phyloP scores from a whole-genome alignment of 2,113 vertebrate genomes.

The Micronycteris hirsuta region DNA sequence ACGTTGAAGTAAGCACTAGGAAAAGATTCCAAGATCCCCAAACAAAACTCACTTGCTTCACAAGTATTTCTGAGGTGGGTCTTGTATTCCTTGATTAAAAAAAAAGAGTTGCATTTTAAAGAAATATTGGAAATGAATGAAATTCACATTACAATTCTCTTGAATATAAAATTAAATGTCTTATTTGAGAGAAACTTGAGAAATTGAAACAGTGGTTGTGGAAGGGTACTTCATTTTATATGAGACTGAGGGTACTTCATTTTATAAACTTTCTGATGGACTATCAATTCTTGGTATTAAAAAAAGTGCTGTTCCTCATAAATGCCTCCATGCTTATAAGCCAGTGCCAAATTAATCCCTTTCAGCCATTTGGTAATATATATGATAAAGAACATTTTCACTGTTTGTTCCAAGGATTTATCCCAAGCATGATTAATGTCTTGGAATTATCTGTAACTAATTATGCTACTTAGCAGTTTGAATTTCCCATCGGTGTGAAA shows the following conservation, averaged over 20 bases:
- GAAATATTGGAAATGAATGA: slow-evolving; percentile 1
- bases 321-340: slow-evolving; percentile 1
- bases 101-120: background rate
- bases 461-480: slow-evolving; percentile 66
- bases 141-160: background rate
- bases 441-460: slow-evolving; percentile 70
- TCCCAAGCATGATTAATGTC: slow-evolving; percentile 64
- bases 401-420: slow-evolving; percentile 69
- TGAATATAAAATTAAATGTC: slow-evolving; percentile 14
- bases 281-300: slow-evolving; percentile 32
- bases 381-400: slow-evolving; percentile 56
- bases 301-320: background rate
- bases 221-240: background rate
- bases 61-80: background rate
- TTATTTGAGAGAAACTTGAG: slow-evolving; percentile 4
- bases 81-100: background rate
- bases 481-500: slow-evolving; percentile 61
- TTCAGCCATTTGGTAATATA: slow-evolving; percentile 36
- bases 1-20: background rate
- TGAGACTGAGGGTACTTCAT: background rate
- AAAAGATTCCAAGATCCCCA: background rate
- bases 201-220: background rate
- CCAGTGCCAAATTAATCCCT: slow-evolving; percentile 21
- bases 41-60: background rate
- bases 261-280: slow-evolving; percentile 1